Evolutionary conservation across 2,113 vertebrate genomes (phyloP).

Genomic region (Anguilla japonica): DNA sequence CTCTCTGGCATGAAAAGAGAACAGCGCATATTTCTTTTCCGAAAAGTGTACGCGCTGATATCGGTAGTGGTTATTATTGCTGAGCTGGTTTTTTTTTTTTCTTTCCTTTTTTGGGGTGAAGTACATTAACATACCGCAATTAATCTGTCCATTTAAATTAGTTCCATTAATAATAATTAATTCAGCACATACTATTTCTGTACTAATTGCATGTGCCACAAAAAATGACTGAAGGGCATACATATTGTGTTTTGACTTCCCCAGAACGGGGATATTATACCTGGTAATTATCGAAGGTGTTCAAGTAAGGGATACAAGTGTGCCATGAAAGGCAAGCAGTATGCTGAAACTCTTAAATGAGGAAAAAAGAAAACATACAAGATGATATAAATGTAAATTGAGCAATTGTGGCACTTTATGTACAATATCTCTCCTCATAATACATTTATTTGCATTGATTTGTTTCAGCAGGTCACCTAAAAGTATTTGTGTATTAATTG

Average conservation of each 20-base stretch:
- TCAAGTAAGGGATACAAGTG: constrained; percentile 40
- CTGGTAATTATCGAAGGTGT: constrained; percentile 67
- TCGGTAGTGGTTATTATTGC: constrained; percentile 8
- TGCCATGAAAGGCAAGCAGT: constrained; percentile 22
- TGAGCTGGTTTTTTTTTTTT: neutral
- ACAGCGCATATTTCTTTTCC: neutral
- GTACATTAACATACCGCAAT: constrained; percentile 61
- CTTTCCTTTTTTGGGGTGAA: constrained; percentile 53
- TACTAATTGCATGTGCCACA: constrained; percentile 72
- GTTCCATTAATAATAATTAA: constrained; percentile 74
- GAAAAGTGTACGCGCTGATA: neutral
- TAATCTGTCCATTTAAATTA: constrained; percentile 69
- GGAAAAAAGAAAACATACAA: neutral
- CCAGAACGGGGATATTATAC: constrained; percentile 56
- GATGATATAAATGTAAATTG: neutral
- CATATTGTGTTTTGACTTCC: constrained; percentile 66
- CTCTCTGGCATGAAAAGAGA: neutral
- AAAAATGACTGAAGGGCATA: constrained; percentile 72
- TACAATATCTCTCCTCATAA: neutral
- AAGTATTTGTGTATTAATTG: neutral
- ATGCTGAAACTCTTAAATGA: neutral
- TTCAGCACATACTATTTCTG: constrained; percentile 68
- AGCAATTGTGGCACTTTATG: neutral
- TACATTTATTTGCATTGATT: neutral
- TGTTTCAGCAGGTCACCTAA: neutral